phyloP scores from a whole-genome alignment of 2,797 vertebrate species.

The Enteromius unitaeniatus region DNA sequence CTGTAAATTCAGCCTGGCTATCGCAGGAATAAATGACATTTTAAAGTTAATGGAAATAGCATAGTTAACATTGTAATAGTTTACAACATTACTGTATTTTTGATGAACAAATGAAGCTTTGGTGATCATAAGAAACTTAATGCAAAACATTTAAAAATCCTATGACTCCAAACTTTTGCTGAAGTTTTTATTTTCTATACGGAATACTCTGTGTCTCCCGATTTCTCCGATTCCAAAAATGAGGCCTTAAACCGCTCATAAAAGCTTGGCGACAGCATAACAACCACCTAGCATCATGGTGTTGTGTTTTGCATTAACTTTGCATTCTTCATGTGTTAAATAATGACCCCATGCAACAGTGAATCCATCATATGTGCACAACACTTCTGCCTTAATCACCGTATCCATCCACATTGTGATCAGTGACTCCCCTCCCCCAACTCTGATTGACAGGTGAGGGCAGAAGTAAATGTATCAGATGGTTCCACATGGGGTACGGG shows the following conservation, averaged over 20 bases:
- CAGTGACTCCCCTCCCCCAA: conserved; percentile 76
- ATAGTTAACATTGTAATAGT: neutral
- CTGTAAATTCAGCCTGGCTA: neutral
- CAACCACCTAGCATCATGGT: neutral
- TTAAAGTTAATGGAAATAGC: neutral
- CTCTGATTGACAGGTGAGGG: conserved; percentile 86
- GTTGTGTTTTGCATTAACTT: conserved; percentile 25
- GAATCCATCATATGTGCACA: conserved; percentile 24
- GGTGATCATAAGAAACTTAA: neutral
- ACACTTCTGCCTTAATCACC: conserved; percentile 48
- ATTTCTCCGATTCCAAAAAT: neutral
- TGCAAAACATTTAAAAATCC: neutral
- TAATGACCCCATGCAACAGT: conserved; percentile 17
- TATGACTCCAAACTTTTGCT: neutral
- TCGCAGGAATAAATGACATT: neutral
- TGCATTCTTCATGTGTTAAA: conserved; percentile 10
- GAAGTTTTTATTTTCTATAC: neutral
- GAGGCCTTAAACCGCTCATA: neutral
- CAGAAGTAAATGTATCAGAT: conserved; percentile 91
- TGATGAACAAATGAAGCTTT: neutral
- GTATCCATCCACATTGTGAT: conserved; percentile 58
- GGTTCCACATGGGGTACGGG: conserved; percentile 85
- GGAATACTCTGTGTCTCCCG: neutral
- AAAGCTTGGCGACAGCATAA: neutral
- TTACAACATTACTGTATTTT: neutral